Conservation (phyloP, 1,140 invertebrate genomes). For the Caenorhabditis briggsae region DNA sequence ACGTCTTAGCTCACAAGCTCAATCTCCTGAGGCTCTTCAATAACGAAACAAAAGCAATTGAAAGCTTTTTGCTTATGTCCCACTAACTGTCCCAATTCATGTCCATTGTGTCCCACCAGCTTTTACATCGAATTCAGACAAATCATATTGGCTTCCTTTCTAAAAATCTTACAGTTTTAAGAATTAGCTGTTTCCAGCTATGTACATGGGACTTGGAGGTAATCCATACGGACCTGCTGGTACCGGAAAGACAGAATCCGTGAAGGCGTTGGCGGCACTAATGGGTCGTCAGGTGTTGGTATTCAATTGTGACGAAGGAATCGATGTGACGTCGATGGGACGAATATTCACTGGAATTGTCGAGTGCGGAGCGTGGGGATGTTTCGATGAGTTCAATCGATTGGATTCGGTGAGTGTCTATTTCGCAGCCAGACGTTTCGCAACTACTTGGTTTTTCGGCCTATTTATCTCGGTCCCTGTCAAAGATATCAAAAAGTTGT, state of each 20-base stretch:
- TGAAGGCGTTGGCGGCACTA: constrained; percentile 82
- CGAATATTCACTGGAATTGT: constrained; percentile 95
- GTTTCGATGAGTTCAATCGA: constrained; percentile 99
- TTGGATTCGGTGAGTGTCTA: constrained; percentile 87
- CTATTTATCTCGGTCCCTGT: too few species aligned
- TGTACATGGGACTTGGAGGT: constrained; percentile 94
- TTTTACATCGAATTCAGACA: constrained; percentile 64
- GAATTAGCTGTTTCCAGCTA: constrained; percentile 82
- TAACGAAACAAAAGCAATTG: too few species aligned
- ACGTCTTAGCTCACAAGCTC: too few species aligned
- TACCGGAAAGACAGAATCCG: constrained; percentile 99
- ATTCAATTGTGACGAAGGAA: constrained; percentile 96
- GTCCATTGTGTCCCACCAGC: too few species aligned
- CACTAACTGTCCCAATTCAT: too few species aligned
- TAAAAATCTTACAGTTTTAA: too few species aligned
- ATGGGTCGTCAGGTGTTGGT: constrained; percentile 84
- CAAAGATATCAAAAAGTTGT: not conserved
- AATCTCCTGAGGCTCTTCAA: too few species aligned
- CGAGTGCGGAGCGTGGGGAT: constrained; percentile 98
- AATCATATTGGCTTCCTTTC: too few species aligned
- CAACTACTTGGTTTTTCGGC: too few species aligned
- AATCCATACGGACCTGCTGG: constrained; percentile 99
- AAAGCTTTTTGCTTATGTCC: too few species aligned
- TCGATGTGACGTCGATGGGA: constrained; percentile 83
- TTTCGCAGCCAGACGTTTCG: too few species aligned